Evolutionary conservation across 2,113 vertebrate species (phyloP).

Genomic region (Nicator chloris): DNA sequence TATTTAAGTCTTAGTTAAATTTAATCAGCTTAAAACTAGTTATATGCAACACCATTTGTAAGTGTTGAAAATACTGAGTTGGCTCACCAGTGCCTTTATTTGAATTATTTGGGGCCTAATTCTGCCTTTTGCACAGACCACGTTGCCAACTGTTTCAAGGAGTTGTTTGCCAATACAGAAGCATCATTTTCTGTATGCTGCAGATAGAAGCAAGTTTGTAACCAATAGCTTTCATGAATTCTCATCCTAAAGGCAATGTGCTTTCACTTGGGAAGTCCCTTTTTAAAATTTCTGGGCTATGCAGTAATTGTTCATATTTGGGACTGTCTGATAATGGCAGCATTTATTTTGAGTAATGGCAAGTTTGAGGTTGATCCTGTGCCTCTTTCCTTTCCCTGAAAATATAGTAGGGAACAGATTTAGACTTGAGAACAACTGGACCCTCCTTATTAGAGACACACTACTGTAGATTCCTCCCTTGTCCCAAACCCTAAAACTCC

Average conservation of each 20-base stretch:
- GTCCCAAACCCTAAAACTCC: no score
- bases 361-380: neutral
- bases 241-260: neutral
- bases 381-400: neutral
- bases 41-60: neutral
- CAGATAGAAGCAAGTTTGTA: neutral
- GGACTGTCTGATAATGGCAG: neutral
- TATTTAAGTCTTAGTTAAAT: neutral
- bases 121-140: neutral
- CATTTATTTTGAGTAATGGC: neutral
- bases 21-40: neutral
- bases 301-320: neutral
- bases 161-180: neutral
- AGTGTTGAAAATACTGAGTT: neutral
- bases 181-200: fast-evolving
- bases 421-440: neutral
- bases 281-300: neutral
- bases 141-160: fast-evolving
- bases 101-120: neutral
- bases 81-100: neutral
- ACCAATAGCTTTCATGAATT: neutral
- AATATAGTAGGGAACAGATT: neutral
- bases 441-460: neutral
- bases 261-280: neutral
- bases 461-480: no score